phyloP scores from a whole-genome alignment of 2,888 invertebrate genomes.

The Adelognathus sp. region DNA sequence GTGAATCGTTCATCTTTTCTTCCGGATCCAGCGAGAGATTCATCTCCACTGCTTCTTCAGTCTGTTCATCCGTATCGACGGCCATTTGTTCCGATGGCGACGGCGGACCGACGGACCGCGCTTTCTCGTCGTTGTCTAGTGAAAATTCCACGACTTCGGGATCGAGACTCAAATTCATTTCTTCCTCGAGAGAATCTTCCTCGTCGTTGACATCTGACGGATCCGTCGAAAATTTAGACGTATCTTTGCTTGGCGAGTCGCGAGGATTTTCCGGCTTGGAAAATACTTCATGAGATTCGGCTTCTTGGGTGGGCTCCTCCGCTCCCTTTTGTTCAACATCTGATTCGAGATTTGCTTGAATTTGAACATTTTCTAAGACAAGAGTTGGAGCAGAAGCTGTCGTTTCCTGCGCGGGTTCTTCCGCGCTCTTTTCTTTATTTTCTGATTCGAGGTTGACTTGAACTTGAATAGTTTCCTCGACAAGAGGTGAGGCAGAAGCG shows the following conservation, averaged over 20 bases:
- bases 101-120: background rate
- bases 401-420: background rate
- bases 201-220: constrained; percentile 2
- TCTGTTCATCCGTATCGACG: constrained; percentile 29
- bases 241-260: background rate
- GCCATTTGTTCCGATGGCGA: background rate
- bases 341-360: background rate
- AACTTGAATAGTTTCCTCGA: too few relatives aligned
- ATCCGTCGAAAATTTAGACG: background rate
- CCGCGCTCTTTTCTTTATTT: too few relatives aligned
- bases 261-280: background rate
- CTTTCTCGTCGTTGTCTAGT: background rate
- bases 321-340: background rate
- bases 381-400: too few relatives aligned
- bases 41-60: constrained; percentile 42
- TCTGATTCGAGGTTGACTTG: too few relatives aligned
- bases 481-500: too few relatives aligned
- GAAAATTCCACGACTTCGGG: constrained; percentile 6
- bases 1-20: constrained; percentile 36
- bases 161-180: constrained; percentile 28
- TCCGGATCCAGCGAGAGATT: constrained; percentile 61
- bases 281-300: background rate
- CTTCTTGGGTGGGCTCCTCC: background rate
- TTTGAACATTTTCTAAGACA: too few relatives aligned
- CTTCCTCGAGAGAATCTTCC: constrained; percentile 41